phyloP scores from a whole-genome alignment of 2,888 invertebrate genomes.

The Aporophyla lueneburgensis region DNA sequence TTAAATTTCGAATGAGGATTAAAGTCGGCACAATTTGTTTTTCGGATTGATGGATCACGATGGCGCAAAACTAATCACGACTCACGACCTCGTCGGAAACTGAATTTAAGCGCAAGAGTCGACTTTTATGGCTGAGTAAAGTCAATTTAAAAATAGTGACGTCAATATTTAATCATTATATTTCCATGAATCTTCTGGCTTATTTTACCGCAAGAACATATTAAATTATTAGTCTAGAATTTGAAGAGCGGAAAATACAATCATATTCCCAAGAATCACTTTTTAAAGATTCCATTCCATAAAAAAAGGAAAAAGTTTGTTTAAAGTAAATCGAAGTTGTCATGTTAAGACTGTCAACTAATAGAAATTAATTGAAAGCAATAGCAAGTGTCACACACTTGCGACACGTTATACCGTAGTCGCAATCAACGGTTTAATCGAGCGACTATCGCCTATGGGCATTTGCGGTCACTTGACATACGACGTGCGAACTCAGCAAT shows the following conservation, averaged over 20 bases:
- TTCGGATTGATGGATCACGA: constrained; percentile 56
- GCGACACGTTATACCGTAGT: constrained; percentile 62
- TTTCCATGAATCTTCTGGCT: not conserved
- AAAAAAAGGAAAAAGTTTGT: not conserved
- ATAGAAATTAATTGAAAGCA: constrained; percentile 45
- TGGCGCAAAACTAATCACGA: constrained; percentile 51
- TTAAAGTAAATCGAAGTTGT: not conserved
- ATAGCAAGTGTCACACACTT: constrained; percentile 56
- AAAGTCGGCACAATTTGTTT: constrained; percentile 49
- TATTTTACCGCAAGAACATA: not conserved
- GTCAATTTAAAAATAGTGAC: not conserved
- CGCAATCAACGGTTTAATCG: constrained; percentile 69
- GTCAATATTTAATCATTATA: not conserved
- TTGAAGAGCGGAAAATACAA: not conserved
- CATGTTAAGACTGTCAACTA: not conserved
- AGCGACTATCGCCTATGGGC: constrained; percentile 70
- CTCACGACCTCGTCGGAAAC: constrained; percentile 44
- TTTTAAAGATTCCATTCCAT: not conserved
- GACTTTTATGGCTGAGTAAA: not conserved
- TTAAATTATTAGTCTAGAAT: not conserved
- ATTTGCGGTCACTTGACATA: constrained; percentile 74
- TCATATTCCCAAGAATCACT: not conserved
- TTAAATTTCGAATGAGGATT: constrained; percentile 48
- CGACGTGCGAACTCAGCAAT: constrained; percentile 84
- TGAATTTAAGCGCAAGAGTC: constrained; percentile 6